A percentile compares a stretch with the other conserved stretches of the same genome.
Conservation (phyloP, 2,888 invertebrate genomes). For the Heliconius ismenius region DNA sequence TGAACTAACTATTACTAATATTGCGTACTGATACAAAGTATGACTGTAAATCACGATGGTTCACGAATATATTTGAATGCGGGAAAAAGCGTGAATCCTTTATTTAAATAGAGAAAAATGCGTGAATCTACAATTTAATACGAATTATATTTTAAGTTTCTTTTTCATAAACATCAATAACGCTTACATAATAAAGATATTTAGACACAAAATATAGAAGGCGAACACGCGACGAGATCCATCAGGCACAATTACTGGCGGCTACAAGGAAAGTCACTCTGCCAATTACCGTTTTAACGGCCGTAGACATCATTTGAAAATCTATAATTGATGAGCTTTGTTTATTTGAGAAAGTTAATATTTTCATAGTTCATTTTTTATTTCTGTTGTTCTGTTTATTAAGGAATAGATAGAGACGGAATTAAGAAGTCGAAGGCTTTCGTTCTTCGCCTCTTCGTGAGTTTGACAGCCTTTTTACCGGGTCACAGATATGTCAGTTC, state of each 20-base stretch:
- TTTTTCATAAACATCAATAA: background rate
- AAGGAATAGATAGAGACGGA: background rate
- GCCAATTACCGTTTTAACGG: slow-evolving; percentile 53
- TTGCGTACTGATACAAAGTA: too few relatives aligned
- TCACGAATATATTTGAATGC: too few relatives aligned
- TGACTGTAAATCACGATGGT: too few relatives aligned
- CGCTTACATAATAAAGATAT: slow-evolving; percentile 6
- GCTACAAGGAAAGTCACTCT: slow-evolving; percentile 64
- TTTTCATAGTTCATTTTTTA: background rate
- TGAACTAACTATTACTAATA: background rate
- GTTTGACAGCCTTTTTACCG: too few relatives aligned
- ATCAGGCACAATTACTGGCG: slow-evolving; percentile 49
- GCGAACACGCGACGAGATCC: slow-evolving; percentile 56
- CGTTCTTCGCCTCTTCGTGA: background rate
- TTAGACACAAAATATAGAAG: slow-evolving; percentile 35
- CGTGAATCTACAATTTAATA: background rate
- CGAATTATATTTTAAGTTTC: background rate
- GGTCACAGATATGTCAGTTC: too few relatives aligned
- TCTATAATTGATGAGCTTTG: slow-evolving; percentile 21
- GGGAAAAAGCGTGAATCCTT: too few relatives aligned
- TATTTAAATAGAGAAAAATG: too few relatives aligned
- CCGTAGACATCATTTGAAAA: slow-evolving; percentile 48
- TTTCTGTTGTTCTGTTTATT: background rate
- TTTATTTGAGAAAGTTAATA: background rate
- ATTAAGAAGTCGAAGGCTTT: background rate